Conservation (phyloP, 2,797 vertebrate genomes). For the Dermochelys coriacea region DNA sequence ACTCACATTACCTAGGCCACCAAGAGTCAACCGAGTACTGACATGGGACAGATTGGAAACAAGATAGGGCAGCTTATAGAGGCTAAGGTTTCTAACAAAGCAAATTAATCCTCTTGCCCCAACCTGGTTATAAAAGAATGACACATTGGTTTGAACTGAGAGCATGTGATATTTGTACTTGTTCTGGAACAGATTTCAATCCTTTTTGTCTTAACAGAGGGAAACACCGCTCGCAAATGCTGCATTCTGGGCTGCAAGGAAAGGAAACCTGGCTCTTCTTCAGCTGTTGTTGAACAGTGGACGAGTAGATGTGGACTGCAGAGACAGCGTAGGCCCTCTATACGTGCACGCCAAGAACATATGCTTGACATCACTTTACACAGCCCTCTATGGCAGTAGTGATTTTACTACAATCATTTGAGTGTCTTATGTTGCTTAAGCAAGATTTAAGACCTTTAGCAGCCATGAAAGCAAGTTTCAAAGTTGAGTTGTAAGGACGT, state of each 20-base stretch:
- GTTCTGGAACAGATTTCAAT: neutral
- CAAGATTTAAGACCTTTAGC: slow-evolving; percentile 56
- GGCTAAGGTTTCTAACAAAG: neutral
- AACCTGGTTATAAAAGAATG: neutral
- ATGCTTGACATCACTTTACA: slow-evolving; percentile 70
- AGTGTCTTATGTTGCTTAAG: slow-evolving; percentile 13
- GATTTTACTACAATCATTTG: neutral
- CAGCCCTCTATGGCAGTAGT: slow-evolving; percentile 31
- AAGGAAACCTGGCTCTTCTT: slow-evolving; percentile 95
- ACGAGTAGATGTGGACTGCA: slow-evolving; percentile 96
- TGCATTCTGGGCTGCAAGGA: slow-evolving; percentile 96
- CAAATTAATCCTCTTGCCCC: neutral
- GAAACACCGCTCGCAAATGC: slow-evolving; percentile 98
- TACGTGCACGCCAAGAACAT: slow-evolving; percentile 71
- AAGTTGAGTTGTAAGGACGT: accelerated
- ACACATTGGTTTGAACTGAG: neutral
- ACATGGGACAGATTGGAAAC: slow-evolving; percentile 3
- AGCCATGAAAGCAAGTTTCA: slow-evolving; percentile 27
- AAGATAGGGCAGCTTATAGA: neutral
- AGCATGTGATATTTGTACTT: neutral
- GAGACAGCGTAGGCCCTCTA: slow-evolving; percentile 90
- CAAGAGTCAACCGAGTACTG: neutral
- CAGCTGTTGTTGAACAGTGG: slow-evolving; percentile 97
- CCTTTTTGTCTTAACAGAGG: slow-evolving; percentile 84
- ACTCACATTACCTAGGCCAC: neutral